These are phyloP conservation scores for Tenrec ecaudatus DNA, from an alignment of 2,113 vertebrate species.

Conservation along the genomic window DNA sequence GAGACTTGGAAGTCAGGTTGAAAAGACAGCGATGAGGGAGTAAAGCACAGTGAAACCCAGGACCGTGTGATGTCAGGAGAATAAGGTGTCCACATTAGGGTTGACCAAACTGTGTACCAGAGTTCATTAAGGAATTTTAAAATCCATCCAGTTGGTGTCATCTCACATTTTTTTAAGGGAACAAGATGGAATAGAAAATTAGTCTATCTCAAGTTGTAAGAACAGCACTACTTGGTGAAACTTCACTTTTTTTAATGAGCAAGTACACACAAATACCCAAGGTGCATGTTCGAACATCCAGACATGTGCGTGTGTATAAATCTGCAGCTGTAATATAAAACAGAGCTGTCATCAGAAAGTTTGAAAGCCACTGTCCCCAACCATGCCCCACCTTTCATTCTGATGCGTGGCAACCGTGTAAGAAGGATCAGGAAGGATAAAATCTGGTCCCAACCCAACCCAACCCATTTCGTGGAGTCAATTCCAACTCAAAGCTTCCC, in stretches of 20 bases:
- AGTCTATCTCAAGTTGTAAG: background rate
- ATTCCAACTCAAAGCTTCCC: background rate
- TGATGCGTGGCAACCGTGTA: background rate
- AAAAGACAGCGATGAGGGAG: background rate
- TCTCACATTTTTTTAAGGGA: background rate
- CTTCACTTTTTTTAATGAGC: background rate
- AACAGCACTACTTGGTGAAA: background rate
- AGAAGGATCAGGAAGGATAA: background rate
- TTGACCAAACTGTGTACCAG: background rate
- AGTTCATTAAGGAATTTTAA: background rate
- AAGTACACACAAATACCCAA: background rate
- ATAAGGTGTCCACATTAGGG: background rate
- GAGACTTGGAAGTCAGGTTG: background rate
- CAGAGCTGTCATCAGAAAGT: background rate
- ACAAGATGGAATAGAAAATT: background rate
- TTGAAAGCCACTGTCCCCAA: background rate
- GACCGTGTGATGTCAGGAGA: background rate
- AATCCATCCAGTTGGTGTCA: background rate
- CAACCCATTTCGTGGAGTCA: background rate
- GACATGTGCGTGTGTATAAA: background rate
- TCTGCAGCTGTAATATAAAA: background rate
- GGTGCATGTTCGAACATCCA: background rate
- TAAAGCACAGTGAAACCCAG: background rate
- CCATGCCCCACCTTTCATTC: no score
- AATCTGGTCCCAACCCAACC: background rate